Evolutionary conservation across 1,140 invertebrate genomes (phyloP).

Genomic region (Belonocnema kinseyi): DNA sequence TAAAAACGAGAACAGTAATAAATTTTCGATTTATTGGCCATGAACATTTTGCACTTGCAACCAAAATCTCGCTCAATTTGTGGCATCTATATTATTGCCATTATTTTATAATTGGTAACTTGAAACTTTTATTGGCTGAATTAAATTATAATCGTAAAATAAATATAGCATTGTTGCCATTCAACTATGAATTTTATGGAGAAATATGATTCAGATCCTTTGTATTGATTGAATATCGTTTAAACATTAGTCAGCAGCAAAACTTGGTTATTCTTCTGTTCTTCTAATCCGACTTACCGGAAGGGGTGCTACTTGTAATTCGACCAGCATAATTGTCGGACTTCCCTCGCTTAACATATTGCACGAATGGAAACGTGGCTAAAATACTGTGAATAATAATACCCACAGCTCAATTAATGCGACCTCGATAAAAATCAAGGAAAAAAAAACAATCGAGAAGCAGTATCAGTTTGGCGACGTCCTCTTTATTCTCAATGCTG

Average conservation of each 20-base stretch:
- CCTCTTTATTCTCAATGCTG: neutral
- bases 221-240: no score
- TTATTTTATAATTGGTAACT: no score
- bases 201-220: no score
- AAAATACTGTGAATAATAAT: conserved; percentile 51
- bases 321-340: conserved; percentile 52
- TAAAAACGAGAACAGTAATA: no score
- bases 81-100: no score
- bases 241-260: neutral
- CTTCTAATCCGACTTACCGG: conserved; percentile 51
- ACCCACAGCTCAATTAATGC: conserved; percentile 25
- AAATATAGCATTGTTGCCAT: no score
- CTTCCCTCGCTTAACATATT: conserved; percentile 56
- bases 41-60: no score
- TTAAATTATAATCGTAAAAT: no score
- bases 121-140: no score
- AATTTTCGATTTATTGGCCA: no score
- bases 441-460: conserved; percentile 19
- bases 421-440: conserved; percentile 30
- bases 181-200: no score
- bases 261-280: neutral
- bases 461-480: conserved; percentile 13
- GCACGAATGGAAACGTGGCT: conserved; percentile 63
- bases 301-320: conserved; percentile 59
- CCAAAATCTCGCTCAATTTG: no score